phyloP scores from a whole-genome alignment of 2,113 vertebrate genomes.

The Mixornis gularis region DNA sequence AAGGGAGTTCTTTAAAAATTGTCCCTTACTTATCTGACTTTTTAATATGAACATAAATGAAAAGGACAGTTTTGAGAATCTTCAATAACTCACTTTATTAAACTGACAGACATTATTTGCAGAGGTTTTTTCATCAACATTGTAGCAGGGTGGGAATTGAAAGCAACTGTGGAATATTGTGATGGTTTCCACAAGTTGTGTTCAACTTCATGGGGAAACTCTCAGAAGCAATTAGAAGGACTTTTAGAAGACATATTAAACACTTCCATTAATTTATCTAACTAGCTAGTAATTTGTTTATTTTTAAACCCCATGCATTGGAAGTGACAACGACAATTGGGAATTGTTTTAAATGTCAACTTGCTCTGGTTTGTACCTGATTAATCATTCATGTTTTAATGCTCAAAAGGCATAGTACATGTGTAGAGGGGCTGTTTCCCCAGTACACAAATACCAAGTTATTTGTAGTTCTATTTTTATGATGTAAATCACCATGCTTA shows the following conservation, averaged over 20 bases:
- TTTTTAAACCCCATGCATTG: background rate
- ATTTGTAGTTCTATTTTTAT: background rate
- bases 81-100: background rate
- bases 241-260: background rate
- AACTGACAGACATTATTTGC: background rate
- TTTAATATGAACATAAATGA: background rate
- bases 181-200: background rate
- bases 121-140: background rate
- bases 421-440: background rate
- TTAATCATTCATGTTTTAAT: conserved; percentile 17
- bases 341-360: conserved; percentile 21
- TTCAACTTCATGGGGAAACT: background rate
- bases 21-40: background rate
- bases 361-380: background rate
- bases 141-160: background rate
- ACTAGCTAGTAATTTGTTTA: conserved; percentile 14
- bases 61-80: background rate
- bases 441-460: background rate
- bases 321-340: background rate
- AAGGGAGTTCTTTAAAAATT: background rate
- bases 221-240: background rate
- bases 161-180: background rate
- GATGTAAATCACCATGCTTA: background rate
- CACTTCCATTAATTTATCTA: conserved; percentile 17
- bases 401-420: background rate